phyloP scores from a whole-genome alignment of 92 coral and sea anemone genomes.

The Hydrozoanthus gracilis region DNA sequence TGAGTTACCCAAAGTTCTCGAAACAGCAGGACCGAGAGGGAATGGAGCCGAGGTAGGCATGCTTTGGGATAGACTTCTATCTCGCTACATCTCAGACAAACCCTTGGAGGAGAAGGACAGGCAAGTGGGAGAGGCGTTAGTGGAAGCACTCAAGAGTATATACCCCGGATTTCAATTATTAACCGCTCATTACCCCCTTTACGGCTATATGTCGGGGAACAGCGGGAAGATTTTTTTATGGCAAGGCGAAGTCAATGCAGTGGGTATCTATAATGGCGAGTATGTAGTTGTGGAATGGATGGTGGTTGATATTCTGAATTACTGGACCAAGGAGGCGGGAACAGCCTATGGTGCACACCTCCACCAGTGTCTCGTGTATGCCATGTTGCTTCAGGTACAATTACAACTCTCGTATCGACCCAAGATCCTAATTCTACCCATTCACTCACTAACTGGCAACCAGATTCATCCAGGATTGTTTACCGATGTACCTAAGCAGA shows the following conservation, averaged over 20 bases:
- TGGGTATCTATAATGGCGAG: slow-evolving; percentile 43
- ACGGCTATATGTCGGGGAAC: slow-evolving; percentile 37
- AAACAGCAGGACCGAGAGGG: slow-evolving; percentile 41
- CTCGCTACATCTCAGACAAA: slow-evolving; percentile 3
- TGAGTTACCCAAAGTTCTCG: slow-evolving; percentile 18
- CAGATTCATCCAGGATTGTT: slow-evolving; percentile 48
- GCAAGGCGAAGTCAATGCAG: slow-evolving; percentile 55
- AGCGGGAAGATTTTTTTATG: slow-evolving; percentile 24
- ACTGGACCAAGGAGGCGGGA: slow-evolving; percentile 30
- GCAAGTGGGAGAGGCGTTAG: slow-evolving; percentile 13
- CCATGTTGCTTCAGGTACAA: slow-evolving; percentile 60
- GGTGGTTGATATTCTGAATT: slow-evolving; percentile 37
- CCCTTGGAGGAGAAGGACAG: slow-evolving; percentile 35
- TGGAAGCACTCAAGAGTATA: neutral
- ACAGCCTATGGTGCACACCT: slow-evolving; percentile 39
- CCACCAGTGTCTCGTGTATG: slow-evolving; percentile 73
- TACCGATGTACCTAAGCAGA: slow-evolving; percentile 48
- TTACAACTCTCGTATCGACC: slow-evolving; percentile 58
- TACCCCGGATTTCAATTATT: slow-evolving; percentile 32
- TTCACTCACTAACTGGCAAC: slow-evolving; percentile 35
- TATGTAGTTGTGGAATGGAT: slow-evolving; percentile 67
- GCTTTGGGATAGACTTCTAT: slow-evolving; percentile 27
- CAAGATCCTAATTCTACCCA: slow-evolving; percentile 58
- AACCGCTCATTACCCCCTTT: slow-evolving; percentile 23
- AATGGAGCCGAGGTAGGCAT: slow-evolving; percentile 28